Percentiles rank a stretch among this genome's conserved stretches.
These are phyloP conservation scores for Alsophila aescularia DNA, from an alignment of 2,888 invertebrate species.

Conservation along the genomic window DNA sequence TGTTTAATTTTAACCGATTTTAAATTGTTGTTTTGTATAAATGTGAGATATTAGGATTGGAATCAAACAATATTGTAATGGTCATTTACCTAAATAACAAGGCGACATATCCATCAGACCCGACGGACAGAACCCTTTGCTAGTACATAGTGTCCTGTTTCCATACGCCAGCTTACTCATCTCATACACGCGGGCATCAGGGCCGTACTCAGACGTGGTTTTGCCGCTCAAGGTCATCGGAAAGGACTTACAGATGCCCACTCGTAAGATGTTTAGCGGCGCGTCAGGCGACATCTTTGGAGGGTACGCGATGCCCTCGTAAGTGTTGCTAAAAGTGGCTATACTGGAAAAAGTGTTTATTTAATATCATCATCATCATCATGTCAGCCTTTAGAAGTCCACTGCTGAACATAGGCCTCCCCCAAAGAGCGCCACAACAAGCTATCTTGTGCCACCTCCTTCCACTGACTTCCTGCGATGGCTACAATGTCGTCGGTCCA, in stretches of 20 bases:
- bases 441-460: no score
- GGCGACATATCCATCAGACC: conserved; percentile 87
- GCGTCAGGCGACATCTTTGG: conserved; percentile 80
- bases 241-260: conserved; percentile 90
- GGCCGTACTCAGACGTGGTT: conserved; percentile 71
- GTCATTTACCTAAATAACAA: conserved; percentile 87
- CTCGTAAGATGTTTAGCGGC: conserved; percentile 87
- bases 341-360: conserved; percentile 37
- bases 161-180: conserved; percentile 86
- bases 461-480: no score
- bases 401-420: no score
- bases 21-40: no score
- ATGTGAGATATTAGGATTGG: no score
- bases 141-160: conserved; percentile 66
- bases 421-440: no score
- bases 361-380: no score
- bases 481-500: no score
- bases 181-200: conserved; percentile 85
- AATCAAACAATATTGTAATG: no score
- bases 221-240: conserved; percentile 57
- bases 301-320: conserved; percentile 90
- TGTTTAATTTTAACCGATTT: no score
- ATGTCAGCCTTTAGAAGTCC: no score
- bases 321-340: conserved; percentile 84
- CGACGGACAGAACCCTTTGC: conserved; percentile 67